phyloP scores from a whole-genome alignment of 2,888 invertebrate species.

The Lasiommata megera region DNA sequence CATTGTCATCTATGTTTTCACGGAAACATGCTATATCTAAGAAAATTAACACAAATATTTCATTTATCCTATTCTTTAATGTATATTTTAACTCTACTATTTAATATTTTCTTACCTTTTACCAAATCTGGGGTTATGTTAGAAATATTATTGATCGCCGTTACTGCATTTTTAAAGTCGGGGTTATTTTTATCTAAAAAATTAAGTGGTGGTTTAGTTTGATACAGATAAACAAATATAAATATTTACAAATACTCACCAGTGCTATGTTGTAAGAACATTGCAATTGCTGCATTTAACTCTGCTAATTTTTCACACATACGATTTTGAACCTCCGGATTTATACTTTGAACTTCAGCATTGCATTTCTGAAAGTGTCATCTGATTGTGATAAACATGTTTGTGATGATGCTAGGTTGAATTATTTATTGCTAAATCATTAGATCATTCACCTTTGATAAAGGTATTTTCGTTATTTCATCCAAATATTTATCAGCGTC shows the following conservation, averaged over 20 bases:
- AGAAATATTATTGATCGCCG: constrained; percentile 16
- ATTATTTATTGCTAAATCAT: no score
- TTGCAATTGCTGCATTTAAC: constrained; percentile 55
- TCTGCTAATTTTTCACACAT: constrained; percentile 45
- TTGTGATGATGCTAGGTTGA: no score
- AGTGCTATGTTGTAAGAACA: constrained; percentile 45
- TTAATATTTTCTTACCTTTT: constrained; percentile 17
- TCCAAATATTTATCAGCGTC: constrained; percentile 6
- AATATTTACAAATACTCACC: constrained; percentile 34
- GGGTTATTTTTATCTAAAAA: constrained; percentile 21
- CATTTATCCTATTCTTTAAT: no score
- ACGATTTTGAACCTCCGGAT: neutral
- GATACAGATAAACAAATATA: neutral
- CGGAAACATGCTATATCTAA: constrained; percentile 25
- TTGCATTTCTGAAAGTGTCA: neutral
- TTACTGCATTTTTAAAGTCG: constrained; percentile 19
- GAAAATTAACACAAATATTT: neutral
- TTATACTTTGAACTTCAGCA: neutral
- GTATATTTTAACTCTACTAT: neutral
- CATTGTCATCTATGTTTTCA: constrained; percentile 23
- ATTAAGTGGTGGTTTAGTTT: neutral
- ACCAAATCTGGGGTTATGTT: constrained; percentile 23
- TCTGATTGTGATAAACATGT: no score
- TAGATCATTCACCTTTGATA: neutral
- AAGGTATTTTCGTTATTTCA: constrained; percentile 1